Evolutionary conservation across 2,888 invertebrate species (phyloP).

Genomic region (Labia minor): DNA sequence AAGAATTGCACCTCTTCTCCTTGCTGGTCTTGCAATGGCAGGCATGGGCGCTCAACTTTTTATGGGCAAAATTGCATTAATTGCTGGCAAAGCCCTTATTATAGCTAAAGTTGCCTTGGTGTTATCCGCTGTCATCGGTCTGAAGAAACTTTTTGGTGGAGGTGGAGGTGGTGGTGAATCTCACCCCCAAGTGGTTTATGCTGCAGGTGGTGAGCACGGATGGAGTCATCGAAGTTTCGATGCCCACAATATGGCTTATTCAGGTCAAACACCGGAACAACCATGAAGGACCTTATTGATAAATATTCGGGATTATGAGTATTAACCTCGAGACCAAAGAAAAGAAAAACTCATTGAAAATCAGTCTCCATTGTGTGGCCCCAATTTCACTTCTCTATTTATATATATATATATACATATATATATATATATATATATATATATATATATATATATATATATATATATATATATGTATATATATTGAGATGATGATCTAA

Average conservation of each 20-base stretch:
- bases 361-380: neutral
- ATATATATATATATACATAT: neutral
- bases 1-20: slow-evolving; percentile 37
- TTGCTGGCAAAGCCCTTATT: slow-evolving; percentile 55
- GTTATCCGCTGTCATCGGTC: slow-evolving; percentile 41
- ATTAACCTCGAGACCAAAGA: neutral
- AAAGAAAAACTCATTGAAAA: neutral
- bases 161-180: slow-evolving; percentile 24
- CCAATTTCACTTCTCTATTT: neutral
- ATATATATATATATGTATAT: too few species aligned
- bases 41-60: slow-evolving; percentile 54
- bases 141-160: slow-evolving; percentile 28
- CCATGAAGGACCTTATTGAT: neutral
- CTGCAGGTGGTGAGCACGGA: slow-evolving; percentile 35
- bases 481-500: too few species aligned
- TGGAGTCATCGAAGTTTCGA: slow-evolving; percentile 37
- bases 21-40: slow-evolving; percentile 45
- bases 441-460: too few species aligned
- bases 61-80: slow-evolving; percentile 54
- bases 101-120: slow-evolving; percentile 55
- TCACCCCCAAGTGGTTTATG: slow-evolving; percentile 25
- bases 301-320: neutral
- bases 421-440: too few species aligned
- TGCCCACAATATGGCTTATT: slow-evolving; percentile 29
- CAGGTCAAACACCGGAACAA: slow-evolving; percentile 24